These are phyloP conservation scores for Amblyornis subalaris DNA, from an alignment of 2,113 vertebrate genomes.

Conservation along the genomic window DNA sequence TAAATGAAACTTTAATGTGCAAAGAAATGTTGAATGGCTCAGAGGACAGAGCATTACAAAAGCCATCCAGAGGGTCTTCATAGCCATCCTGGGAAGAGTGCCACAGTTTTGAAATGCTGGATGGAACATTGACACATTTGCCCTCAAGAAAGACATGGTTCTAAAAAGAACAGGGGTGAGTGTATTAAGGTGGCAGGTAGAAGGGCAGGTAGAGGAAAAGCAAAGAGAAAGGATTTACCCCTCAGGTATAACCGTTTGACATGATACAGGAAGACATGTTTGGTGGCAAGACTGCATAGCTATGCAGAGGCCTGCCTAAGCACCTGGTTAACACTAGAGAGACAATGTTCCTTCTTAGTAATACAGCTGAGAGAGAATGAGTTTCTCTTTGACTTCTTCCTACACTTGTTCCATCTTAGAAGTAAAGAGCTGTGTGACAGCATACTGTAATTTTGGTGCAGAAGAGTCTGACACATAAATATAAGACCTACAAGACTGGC, in stretches of 20 bases:
- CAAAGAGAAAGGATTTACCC: background rate
- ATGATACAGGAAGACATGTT: accelerated
- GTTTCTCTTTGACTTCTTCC: background rate
- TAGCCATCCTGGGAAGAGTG: background rate
- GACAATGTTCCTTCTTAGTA: background rate
- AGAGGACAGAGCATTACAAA: background rate
- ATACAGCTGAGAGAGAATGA: background rate
- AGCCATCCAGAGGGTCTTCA: background rate
- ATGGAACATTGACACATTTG: background rate
- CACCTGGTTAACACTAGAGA: background rate
- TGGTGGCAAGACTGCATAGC: background rate
- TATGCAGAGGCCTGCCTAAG: background rate
- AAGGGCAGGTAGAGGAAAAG: background rate
- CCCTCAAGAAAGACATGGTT: background rate
- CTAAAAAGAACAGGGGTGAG: background rate
- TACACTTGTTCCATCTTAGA: background rate
- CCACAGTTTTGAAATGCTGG: background rate
- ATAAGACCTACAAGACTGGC: background rate
- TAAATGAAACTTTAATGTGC: background rate
- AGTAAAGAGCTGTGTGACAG: background rate
- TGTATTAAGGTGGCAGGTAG: background rate
- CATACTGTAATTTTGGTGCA: background rate
- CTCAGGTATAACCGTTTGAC: background rate
- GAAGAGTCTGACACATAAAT: background rate
- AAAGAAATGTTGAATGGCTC: background rate